phyloP scores from a whole-genome alignment of 2,888 invertebrate genomes.

The Willowsia nigromaculata region DNA sequence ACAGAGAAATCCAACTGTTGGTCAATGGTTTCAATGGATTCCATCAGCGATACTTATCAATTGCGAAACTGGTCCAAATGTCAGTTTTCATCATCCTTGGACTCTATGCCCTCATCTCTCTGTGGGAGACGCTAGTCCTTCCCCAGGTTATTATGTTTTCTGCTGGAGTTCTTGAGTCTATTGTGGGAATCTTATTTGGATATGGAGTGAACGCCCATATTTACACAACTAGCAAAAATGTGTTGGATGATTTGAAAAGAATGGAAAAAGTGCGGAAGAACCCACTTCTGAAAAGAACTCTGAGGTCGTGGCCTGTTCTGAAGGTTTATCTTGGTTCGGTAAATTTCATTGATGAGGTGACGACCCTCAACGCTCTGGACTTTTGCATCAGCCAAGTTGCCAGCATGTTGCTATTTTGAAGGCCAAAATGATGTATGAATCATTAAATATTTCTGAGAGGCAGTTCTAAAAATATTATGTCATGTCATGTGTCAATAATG shows the following conservation, averaged over 20 bases:
- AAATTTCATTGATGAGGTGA: not conserved
- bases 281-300: not conserved
- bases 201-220: constrained; percentile 1
- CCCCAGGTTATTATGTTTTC: constrained; percentile 32
- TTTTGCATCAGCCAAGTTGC: not conserved
- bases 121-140: not conserved
- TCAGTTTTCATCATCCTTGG: constrained; percentile 2
- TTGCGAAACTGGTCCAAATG: not conserved
- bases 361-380: not conserved
- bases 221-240: not conserved
- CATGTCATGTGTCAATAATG: too few species aligned
- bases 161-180: not conserved
- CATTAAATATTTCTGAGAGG: too few species aligned
- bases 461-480: too few species aligned
- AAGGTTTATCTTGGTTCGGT: not conserved
- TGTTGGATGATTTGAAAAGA: not conserved
- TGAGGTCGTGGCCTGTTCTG: not conserved
- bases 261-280: too few species aligned
- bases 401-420: not conserved
- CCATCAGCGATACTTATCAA: not conserved
- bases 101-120: not conserved
- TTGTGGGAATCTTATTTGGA: not conserved
- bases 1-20: constrained; percentile 22
- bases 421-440: too few species aligned
- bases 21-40: constrained; percentile 6